Evolutionary conservation across 2,113 vertebrate species (phyloP).

Genomic region (Oxyura jamaicensis): DNA sequence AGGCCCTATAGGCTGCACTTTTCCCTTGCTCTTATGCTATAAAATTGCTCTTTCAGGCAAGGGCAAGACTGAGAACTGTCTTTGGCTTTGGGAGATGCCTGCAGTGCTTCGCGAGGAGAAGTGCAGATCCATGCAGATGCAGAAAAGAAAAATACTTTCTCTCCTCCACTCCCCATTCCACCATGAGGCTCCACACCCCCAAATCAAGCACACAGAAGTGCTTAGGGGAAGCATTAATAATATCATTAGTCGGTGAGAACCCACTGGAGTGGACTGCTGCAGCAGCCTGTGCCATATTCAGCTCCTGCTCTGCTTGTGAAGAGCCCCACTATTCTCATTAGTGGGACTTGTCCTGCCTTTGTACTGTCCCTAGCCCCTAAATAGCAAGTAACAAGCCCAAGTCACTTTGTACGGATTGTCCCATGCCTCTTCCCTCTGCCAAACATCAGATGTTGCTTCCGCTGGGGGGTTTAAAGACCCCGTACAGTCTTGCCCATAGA

Average conservation of each 20-base stretch:
- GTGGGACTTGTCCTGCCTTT: background rate
- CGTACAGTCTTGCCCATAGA: background rate
- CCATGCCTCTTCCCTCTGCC: background rate
- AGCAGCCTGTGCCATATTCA: background rate
- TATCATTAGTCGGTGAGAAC: background rate
- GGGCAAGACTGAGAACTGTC: background rate
- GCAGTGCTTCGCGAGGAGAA: background rate
- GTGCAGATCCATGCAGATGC: background rate
- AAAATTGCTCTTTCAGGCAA: background rate
- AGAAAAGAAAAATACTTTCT: background rate
- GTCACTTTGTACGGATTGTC: background rate
- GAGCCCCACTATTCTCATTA: background rate
- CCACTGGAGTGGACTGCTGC: background rate
- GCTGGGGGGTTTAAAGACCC: fast-evolving
- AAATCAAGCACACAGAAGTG: background rate
- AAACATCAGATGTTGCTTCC: background rate
- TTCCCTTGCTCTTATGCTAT: background rate
- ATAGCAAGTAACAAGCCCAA: background rate
- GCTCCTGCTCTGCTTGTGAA: background rate
- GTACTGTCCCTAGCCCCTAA: background rate
- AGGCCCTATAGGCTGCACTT: background rate
- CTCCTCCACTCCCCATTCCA: background rate
- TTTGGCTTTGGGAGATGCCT: background rate
- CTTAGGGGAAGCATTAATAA: background rate
- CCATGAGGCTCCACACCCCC: background rate